Percentiles rank a stretch among this genome's conserved stretches.
These are phyloP conservation scores for Quiscalus mexicanus DNA, from an alignment of 2,113 vertebrate species.

Conservation along the genomic window DNA sequence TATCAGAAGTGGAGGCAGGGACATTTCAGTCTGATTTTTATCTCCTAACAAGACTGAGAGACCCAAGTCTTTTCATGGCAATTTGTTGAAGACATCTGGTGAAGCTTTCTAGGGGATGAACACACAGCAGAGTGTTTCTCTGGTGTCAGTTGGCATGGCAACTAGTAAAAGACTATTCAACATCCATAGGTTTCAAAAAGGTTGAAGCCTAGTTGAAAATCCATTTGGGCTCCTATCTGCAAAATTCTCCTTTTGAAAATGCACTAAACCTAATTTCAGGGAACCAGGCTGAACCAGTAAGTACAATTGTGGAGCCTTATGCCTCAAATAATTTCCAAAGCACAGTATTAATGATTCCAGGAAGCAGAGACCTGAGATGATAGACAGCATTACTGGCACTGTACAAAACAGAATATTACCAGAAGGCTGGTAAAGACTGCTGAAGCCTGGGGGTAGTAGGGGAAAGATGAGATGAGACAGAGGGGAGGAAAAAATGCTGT, in stretches of 20 bases:
- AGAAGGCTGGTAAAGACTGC: slow-evolving; percentile 42
- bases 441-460: neutral
- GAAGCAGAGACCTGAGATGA: slow-evolving; percentile 63
- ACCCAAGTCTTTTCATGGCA: slow-evolving; percentile 93
- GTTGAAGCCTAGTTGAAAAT: slow-evolving; percentile 97
- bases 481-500: neutral
- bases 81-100: slow-evolving; percentile 99
- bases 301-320: slow-evolving; percentile 67
- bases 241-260: slow-evolving; percentile 79
- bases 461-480: slow-evolving; percentile 21
- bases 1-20: slow-evolving; percentile 78
- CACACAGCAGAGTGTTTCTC: slow-evolving; percentile 89
- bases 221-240: slow-evolving; percentile 94
- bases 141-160: slow-evolving; percentile 97
- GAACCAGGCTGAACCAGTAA: slow-evolving; percentile 65
- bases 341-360: slow-evolving; percentile 75
- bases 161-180: slow-evolving; percentile 96
- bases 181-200: slow-evolving; percentile 89
- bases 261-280: slow-evolving; percentile 71
- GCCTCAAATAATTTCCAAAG: slow-evolving; percentile 77
- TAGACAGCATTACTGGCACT: slow-evolving; percentile 59
- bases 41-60: slow-evolving; percentile 90
- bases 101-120: slow-evolving; percentile 91
- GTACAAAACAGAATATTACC: slow-evolving; percentile 60
- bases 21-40: slow-evolving; percentile 88